Evolutionary conservation across 2,113 vertebrate species (phyloP).

Genomic region (Pampusana beccarii): DNA sequence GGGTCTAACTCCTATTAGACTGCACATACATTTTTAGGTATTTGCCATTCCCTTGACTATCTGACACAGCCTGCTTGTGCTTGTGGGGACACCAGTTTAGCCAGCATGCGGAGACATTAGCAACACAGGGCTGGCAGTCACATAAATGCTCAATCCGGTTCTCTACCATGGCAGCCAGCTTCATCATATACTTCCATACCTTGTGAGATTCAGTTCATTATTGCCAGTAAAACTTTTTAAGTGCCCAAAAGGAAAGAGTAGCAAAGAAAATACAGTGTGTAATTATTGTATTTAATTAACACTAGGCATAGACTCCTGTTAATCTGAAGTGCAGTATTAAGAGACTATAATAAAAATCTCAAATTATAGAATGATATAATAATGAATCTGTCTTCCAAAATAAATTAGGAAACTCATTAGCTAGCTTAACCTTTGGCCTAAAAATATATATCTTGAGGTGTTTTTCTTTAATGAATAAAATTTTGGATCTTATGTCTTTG

Average conservation of each 20-base stretch:
- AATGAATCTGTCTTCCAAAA: background rate
- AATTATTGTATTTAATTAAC: background rate
- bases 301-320: background rate
- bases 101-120: background rate
- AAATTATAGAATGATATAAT: background rate
- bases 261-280: background rate
- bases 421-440: background rate
- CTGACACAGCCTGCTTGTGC: background rate
- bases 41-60: background rate
- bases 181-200: background rate
- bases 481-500: conserved; percentile 2
- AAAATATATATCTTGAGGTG: background rate
- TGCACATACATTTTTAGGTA: background rate
- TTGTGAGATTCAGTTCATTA: background rate
- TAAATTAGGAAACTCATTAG: background rate
- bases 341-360: background rate
- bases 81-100: background rate
- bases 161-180: background rate
- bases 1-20: background rate
- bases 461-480: conserved; percentile 25
- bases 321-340: background rate
- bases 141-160: background rate
- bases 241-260: background rate
- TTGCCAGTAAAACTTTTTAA: background rate
- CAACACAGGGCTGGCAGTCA: background rate